Evolutionary conservation across 2,113 vertebrate species (phyloP), one percentile per base, ranked within the genome.

Genomic region (Dasyurus viverrinus): DNA sequence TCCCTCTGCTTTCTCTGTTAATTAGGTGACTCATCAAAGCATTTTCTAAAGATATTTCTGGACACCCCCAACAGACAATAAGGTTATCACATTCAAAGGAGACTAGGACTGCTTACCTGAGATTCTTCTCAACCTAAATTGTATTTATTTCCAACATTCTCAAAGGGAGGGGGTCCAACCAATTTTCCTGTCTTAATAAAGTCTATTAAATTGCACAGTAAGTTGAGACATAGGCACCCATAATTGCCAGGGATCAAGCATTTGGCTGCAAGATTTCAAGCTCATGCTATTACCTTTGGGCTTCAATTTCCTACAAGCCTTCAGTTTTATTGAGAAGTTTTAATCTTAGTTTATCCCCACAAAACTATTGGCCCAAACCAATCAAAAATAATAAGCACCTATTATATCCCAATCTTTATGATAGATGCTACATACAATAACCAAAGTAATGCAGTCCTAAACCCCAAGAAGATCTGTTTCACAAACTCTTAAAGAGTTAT

Each of bases 21-120:
- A 93, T 92, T 97, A 95, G 89, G 84, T 54, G 94, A 94, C n/a
- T 96, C 30, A 93, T 57, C 84, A n/a, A 27, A 94, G 91, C 36
- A 48, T 92, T 91, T 19, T 94, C 1, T 90, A 91, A 89, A 2
- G 52, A 91, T 48, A 12, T n/a, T 84, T 53, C 8, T 30, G 3
- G 24, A 76, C 36, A 91, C 10, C 2, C 94, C 46, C 53, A 90
- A 53, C 24, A 2, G 16, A 50, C 36, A 47, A 42, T 23, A 95
- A 93, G 52, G 2, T 19, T 42, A 0, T 95, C 24, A 55, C 3
- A 36, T 84, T 93, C 19, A 84, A 42, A 42, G 68, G n/a, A 22
- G n/a, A 16, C 10, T 14, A 19, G 60, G n/a, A 2, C 30, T 30
- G 4, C 60, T 30, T 76, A 14, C 12, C n/a, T 42, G 19, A 84